phyloP scores from a whole-genome alignment of 30 jellyfish, hydroid and myxozoan species.

The Chrysaora quinquecirrha region DNA sequence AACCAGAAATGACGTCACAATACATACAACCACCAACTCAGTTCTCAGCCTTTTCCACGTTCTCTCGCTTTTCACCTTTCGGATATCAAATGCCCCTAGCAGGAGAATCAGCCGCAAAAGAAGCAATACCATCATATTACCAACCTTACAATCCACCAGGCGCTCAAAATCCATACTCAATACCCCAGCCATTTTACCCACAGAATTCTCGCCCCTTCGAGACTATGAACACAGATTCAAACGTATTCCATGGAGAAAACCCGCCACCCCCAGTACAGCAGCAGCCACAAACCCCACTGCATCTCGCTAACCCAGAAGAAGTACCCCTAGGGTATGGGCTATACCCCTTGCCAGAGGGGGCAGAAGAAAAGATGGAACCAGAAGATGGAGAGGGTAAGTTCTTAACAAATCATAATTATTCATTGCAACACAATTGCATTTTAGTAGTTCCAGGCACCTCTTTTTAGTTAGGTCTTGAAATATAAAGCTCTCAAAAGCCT shows the following conservation, averaged over 20 bases:
- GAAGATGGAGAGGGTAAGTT: constrained; percentile 35
- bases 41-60: constrained; percentile 10
- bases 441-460: too few species aligned
- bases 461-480: too few species aligned
- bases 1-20: constrained; percentile 30
- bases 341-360: constrained; percentile 67
- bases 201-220: constrained; percentile 45
- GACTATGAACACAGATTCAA: constrained; percentile 65
- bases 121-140: not conserved
- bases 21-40: constrained; percentile 40
- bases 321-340: constrained; percentile 69
- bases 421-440: too few species aligned
- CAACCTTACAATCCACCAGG: not conserved
- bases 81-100: not conserved
- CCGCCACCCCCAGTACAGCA: constrained; percentile 7
- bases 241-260: constrained; percentile 14
- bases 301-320: constrained; percentile 24
- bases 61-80: not conserved
- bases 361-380: constrained; percentile 57
- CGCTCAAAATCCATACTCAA: not conserved
- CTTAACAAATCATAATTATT: too few species aligned
- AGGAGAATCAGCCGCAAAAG: not conserved
- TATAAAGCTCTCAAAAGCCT: too few species aligned
- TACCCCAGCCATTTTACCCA: constrained; percentile 12
- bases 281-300: not conserved